A percentile compares a stretch with the other conserved stretches of the same genome.
Conservation (phyloP, 2,888 invertebrate species). For the Apodemia hepburni region DNA sequence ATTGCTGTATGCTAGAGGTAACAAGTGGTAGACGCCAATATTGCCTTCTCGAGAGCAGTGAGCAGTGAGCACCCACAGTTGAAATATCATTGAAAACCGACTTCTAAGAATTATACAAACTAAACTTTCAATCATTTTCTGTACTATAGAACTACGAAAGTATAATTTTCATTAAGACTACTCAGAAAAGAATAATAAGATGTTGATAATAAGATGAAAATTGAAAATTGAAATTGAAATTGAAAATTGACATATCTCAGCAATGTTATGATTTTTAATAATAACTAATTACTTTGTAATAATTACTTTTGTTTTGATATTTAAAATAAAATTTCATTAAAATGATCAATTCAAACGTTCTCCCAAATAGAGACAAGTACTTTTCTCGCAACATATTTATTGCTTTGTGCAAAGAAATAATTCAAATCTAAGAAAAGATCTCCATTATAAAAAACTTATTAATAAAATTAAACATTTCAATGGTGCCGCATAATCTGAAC, state of each 20-base stretch:
- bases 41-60: slow-evolving; percentile 19
- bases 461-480: no score
- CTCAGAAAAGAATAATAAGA: no score
- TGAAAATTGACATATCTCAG: no score
- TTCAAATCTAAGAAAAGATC: no score
- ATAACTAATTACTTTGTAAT: no score
- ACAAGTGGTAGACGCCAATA: slow-evolving; percentile 44
- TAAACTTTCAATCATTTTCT: neutral
- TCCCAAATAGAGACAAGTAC: neutral
- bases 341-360: neutral
- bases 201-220: no score
- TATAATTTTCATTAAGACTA: neutral
- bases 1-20: slow-evolving; percentile 63
- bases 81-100: slow-evolving; percentile 29
- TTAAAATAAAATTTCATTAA: neutral
- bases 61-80: slow-evolving; percentile 38
- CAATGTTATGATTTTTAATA: no score
- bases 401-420: neutral
- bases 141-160: neutral
- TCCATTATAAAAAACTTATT: no score
- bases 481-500: no score
- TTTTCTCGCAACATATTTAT: neutral
- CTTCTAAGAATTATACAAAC: neutral
- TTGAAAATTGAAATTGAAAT: no score
- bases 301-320: no score